Base-by-base conservation (phyloP, 2,113 vertebrate species). In the Isurus oxyrinchus region DNA sequence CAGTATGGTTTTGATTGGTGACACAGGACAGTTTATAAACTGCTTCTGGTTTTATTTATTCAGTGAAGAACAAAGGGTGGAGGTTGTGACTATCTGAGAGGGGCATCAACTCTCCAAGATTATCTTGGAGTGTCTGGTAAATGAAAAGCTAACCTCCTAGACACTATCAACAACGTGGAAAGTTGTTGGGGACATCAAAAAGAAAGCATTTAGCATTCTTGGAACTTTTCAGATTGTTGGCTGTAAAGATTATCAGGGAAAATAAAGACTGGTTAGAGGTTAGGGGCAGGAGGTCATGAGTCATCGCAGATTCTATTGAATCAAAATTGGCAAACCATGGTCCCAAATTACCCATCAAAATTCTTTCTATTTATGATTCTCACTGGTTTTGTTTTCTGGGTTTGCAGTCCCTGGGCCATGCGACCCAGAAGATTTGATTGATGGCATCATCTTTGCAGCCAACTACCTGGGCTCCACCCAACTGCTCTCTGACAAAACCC, bases 381-480 rank as follows among this genome's bases (percentile, higher is more conserved):
- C 23, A 7, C 44, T 53, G 44, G 23, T 69, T 95, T 35, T 91
- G n/a, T 96, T 96, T 76, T 93, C 53, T 87, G 31, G 44, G 63
- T 87, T 23, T 98, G 86, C 97, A 99, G 99, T 99, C 96, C 99
- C 99, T 96, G 99, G 99, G 97, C 99, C 99, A 4, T 99, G 99
- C 55, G 99, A 99, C 97, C 99, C 99, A 19, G 99, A 99, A 97
- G 99, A 99, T 97, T 98, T 99, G 97, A 99, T 99, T 0, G 99
- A 99, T 98, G 99, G 99, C 96, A 99, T 99, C 5, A 99, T 99
- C 97, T 99, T 99, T 97, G 99, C 99, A 91, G 99, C 99, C 96
- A 99, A 98, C 98, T 99, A 99, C 97, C 98, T 99, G 97, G 99
- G 99, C 96, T 99, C 99, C 23, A 99, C 99, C 96, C 99, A 99